These are phyloP conservation scores for Puntigrus tetrazona DNA, from an alignment of 2,113 vertebrate genomes.

Conservation along the genomic window DNA sequence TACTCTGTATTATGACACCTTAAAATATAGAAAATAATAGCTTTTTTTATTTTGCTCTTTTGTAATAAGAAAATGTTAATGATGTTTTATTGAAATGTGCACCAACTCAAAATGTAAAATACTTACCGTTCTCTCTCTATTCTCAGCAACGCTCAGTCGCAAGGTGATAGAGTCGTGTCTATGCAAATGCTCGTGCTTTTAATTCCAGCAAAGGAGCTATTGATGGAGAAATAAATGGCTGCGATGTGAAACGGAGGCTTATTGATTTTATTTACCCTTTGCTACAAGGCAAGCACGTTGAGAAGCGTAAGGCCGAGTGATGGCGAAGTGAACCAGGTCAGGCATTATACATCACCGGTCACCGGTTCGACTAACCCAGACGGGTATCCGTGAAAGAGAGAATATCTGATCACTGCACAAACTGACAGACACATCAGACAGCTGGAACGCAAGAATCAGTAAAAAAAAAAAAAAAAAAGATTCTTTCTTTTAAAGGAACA, in stretches of 20 bases:
- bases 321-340: constrained; percentile 51
- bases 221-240: constrained; percentile 61
- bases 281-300: constrained; percentile 51
- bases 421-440: background rate
- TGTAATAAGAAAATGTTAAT: background rate
- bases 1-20: too few species aligned
- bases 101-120: too few species aligned
- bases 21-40: too few species aligned
- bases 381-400: background rate
- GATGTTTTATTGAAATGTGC: background rate
- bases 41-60: too few species aligned
- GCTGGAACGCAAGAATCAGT: background rate
- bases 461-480: background rate
- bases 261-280: constrained; percentile 65
- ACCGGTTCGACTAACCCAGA: constrained; percentile 42
- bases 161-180: background rate
- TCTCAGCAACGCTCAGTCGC: background rate
- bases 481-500: background rate
- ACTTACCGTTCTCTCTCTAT: background rate
- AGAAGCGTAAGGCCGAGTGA: constrained; percentile 58
- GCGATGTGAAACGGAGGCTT: constrained; percentile 57
- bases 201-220: constrained; percentile 49
- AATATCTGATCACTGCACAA: constrained; percentile 25
- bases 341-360: constrained; percentile 34
- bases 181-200: constrained; percentile 42